Evolutionary conservation across 2,113 vertebrate species (phyloP), one percentile per base, ranked within the genome.

Genomic region (Myotis lucifugus): DNA sequence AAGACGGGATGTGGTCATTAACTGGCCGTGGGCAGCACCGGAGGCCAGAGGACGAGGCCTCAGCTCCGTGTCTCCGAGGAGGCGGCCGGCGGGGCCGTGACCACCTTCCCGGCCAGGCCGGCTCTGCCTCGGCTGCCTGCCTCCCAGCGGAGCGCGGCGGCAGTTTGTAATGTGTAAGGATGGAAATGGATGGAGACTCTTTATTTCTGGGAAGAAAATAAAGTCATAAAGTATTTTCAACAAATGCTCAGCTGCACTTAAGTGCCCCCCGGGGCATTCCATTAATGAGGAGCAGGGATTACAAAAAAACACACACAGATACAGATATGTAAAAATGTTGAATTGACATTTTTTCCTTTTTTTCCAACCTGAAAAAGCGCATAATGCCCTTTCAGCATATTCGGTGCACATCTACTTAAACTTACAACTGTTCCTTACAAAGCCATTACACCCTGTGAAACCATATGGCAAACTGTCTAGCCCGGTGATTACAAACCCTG

Each of bases 101-200:
- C 59, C 25, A 61, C 23, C 56, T 11, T 11, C 54, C 23, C 3
- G 25, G 4, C 59, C 59, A 61, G 56, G 54, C 23, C 1, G 59
- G 25, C 59, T 27, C 19, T 8, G 54, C 54, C 54, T 56, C 54
- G 19, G 19, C 50, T 50, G 18, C 21, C 56, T 61, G 59, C 1
- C 59, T 61, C 59, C 59, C 59, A 5, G 95, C 21, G 77, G 81
- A 1, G 9, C 70, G 42, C 85, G 83, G 64, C 7, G 27, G 46
- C n/a, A 14, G 82, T 96, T 93, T 96, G 95, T 96, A 95, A 97
- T 94, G 97, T 94, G 96, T 96, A 94, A 94, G 91, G 83, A 82
- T 72, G 79, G 72, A 96, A 95, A 95, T 93, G 78, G 88, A 96
- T 59, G 0, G 0, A 84, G 78, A 82, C 34, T 88, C 56, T 91